A percentile compares a stretch with the other conserved stretches of the same genome.
phyloP scores from a whole-genome alignment of 2,888 invertebrate species.

The Spodoptera littoralis region DNA sequence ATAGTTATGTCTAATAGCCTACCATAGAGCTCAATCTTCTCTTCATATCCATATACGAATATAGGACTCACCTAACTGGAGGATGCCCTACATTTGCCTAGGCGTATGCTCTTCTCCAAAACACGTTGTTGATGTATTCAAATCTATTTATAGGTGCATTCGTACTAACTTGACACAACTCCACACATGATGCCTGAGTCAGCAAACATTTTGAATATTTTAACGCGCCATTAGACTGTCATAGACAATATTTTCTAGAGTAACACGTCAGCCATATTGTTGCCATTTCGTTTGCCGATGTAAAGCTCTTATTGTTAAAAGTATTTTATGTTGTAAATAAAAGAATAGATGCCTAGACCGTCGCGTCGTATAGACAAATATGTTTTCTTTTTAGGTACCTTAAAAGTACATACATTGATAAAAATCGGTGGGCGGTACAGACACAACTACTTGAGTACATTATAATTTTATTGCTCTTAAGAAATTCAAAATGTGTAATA shows the following conservation, averaged over 20 bases:
- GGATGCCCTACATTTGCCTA: too few relatives aligned
- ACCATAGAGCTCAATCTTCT: too few relatives aligned
- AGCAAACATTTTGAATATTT: slow-evolving; percentile 48
- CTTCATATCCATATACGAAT: too few relatives aligned
- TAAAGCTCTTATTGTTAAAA: slow-evolving; percentile 7
- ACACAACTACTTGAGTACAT: too few relatives aligned
- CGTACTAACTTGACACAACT: slow-evolving; percentile 10
- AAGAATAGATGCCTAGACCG: background rate
- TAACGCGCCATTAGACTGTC: slow-evolving; percentile 49
- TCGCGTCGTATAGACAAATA: background rate
- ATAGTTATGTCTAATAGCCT: too few relatives aligned
- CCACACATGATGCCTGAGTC: slow-evolving; percentile 34
- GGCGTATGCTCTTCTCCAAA: background rate
- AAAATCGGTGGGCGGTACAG: too few relatives aligned
- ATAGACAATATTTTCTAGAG: slow-evolving; percentile 37
- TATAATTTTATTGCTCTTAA: too few relatives aligned
- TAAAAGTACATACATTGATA: background rate
- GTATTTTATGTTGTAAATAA: slow-evolving; percentile 13
- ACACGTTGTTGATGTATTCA: slow-evolving; percentile 1
- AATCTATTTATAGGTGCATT: slow-evolving; percentile 10
- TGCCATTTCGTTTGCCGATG: slow-evolving; percentile 23
- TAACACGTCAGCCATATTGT: slow-evolving; percentile 31
- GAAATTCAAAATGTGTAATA: too few relatives aligned
- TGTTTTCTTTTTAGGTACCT: background rate
- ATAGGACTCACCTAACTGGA: too few relatives aligned